A percentile compares a stretch with the other conserved stretches of the same genome.
Conservation (phyloP, 2,888 invertebrate genomes). For the Diadegma fenestrale region DNA sequence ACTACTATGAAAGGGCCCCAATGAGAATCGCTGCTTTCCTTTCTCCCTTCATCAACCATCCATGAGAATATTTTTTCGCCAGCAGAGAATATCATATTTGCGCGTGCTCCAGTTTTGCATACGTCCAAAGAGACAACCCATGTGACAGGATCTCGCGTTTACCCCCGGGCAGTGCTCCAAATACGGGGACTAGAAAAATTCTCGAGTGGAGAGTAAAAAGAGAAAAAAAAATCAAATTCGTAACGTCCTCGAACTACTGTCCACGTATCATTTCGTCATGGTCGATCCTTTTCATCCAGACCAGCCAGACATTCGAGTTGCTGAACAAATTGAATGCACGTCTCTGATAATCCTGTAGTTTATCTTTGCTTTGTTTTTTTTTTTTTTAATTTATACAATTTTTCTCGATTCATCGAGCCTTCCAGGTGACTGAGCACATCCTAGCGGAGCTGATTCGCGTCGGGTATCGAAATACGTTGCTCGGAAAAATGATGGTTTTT, state of each 20-base stretch:
- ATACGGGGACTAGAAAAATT: slow-evolving; percentile 39
- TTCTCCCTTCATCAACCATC: slow-evolving; percentile 4
- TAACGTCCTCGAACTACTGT: slow-evolving; percentile 19
- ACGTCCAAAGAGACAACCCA: slow-evolving; percentile 3
- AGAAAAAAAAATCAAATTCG: slow-evolving; percentile 20
- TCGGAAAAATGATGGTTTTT: not conserved
- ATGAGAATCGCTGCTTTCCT: not conserved
- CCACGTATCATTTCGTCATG: slow-evolving; percentile 4
- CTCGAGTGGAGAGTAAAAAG: slow-evolving; percentile 2
- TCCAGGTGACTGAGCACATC: not conserved
- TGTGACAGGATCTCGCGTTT: slow-evolving; percentile 9
- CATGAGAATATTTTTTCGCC: slow-evolving; percentile 23
- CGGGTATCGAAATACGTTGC: not conserved
- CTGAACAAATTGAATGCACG: slow-evolving; percentile 42
- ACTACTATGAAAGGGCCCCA: not conserved
- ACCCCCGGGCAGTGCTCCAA: slow-evolving; percentile 21
- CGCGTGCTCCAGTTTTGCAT: slow-evolving; percentile 10
- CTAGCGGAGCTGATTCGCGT: not conserved
- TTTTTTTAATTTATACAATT: not conserved
- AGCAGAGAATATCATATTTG: slow-evolving; percentile 18
- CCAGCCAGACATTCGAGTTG: slow-evolving; percentile 11
- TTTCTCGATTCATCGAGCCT: not conserved
- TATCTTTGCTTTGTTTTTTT: not conserved
- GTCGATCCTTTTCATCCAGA: slow-evolving; percentile 29
- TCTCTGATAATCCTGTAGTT: not conserved